Percentiles rank a stretch among this genome's conserved stretches.
These are phyloP conservation scores for Lycaena phlaeas DNA, from an alignment of 2,888 invertebrate species.

Conservation along the genomic window DNA sequence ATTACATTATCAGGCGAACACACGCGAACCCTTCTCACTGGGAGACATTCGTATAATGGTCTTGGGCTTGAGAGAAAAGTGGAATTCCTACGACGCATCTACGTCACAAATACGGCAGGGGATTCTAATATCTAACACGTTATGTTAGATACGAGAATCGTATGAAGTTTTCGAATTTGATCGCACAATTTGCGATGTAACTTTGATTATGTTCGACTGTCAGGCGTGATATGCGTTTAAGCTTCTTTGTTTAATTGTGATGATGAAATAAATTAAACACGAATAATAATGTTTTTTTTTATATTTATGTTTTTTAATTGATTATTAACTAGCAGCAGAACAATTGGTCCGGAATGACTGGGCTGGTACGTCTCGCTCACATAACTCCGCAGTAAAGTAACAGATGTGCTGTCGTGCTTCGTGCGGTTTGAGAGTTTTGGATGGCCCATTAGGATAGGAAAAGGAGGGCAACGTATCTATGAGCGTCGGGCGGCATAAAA, in stretches of 20 bases:
- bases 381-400: too few relatives aligned
- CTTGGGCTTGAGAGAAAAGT: conserved; percentile 60
- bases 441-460: too few relatives aligned
- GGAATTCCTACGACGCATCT: conserved; percentile 28
- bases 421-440: too few relatives aligned
- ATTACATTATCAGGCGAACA: conserved; percentile 69
- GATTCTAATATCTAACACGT: background rate
- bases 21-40: conserved; percentile 71
- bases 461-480: too few relatives aligned
- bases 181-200: conserved; percentile 28
- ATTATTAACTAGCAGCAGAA: too few relatives aligned
- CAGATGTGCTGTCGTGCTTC: too few relatives aligned
- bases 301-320: too few relatives aligned
- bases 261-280: conserved; percentile 3
- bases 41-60: conserved; percentile 72
- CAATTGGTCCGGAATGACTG: too few relatives aligned
- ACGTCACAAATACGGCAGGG: background rate
- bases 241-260: conserved; percentile 18
- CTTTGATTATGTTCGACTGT: conserved; percentile 64
- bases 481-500: too few relatives aligned
- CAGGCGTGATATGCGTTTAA: conserved; percentile 41
- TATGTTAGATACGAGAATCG: background rate
- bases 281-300: too few relatives aligned
- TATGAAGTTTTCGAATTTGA: background rate
- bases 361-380: too few relatives aligned